phyloP scores from a whole-genome alignment of 2,797 vertebrate genomes.

The Amniataba percoides region DNA sequence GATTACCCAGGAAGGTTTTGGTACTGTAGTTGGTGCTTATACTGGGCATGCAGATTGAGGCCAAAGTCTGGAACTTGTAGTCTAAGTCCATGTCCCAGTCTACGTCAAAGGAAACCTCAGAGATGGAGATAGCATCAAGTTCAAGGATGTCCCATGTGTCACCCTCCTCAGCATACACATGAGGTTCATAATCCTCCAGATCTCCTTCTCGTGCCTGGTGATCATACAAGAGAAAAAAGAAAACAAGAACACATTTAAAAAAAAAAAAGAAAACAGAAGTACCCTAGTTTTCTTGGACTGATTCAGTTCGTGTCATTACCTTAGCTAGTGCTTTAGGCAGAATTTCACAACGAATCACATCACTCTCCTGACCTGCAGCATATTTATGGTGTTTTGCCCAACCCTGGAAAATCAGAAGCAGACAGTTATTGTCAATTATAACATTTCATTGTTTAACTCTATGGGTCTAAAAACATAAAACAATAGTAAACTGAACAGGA shows the following conservation, averaged over 20 bases:
- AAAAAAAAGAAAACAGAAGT: neutral
- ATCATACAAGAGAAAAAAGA: slow-evolving; percentile 6
- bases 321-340: slow-evolving; percentile 12
- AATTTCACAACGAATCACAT: rapidly evolving
- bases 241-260: neutral
- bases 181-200: slow-evolving; percentile 62
- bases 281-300: neutral
- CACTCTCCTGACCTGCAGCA: neutral
- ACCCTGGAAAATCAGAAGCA: slow-evolving; percentile 17
- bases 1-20: neutral
- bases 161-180: slow-evolving; percentile 73
- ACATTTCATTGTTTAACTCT: neutral
- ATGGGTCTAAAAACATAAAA: neutral
- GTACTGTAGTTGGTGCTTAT: neutral
- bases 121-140: slow-evolving; percentile 72
- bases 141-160: slow-evolving; percentile 1
- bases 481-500: neutral
- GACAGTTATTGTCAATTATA: neutral
- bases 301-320: slow-evolving; percentile 36
- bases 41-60: slow-evolving; percentile 58
- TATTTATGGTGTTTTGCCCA: neutral
- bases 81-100: slow-evolving; percentile 34
- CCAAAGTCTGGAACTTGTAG: slow-evolving; percentile 65
- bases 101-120: slow-evolving; percentile 60
- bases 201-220: slow-evolving; percentile 48